Conservation (phyloP, 23 tunicate genomes). For the Trididemnum clinides region DNA sequence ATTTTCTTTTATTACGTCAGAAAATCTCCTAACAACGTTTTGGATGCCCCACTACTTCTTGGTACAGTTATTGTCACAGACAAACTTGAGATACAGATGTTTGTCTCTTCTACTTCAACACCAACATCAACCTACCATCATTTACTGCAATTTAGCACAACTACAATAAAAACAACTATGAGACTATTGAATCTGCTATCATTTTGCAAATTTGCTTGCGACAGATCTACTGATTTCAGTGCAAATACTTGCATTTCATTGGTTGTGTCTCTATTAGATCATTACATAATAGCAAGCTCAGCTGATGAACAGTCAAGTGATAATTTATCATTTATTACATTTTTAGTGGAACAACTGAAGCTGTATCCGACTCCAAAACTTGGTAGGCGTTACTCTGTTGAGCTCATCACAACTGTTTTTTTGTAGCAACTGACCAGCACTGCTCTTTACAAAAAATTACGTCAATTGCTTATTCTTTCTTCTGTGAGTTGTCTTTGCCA, state of each 20-base stretch:
- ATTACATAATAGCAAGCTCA: not conserved
- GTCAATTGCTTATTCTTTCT: not conserved
- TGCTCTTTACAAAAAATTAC: slow-evolving; percentile 1
- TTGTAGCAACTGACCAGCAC: slow-evolving; percentile 23
- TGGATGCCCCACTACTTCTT: slow-evolving; percentile 1
- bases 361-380: not conserved
- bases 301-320: not conserved
- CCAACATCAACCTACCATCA: too few relatives aligned
- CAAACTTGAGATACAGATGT: too few relatives aligned
- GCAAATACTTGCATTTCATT: slow-evolving; percentile 10
- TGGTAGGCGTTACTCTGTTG: not conserved
- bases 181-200: too few relatives aligned
- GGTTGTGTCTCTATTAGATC: not conserved
- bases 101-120: too few relatives aligned
- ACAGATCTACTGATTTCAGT: too few relatives aligned
- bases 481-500: not conserved
- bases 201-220: too few relatives aligned
- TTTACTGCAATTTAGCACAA: too few relatives aligned
- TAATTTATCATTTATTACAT: not conserved
- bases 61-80: slow-evolving; percentile 3
- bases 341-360: not conserved
- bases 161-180: too few relatives aligned
- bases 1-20: not conserved
- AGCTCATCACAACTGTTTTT: slow-evolving; percentile 12
- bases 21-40: not conserved